A percentile compares a stretch with the other conserved stretches of the same genome.
Conservation (phyloP, 37 sponge, comb jelly and placozoan species). For the Chondrosia reniformis region DNA sequence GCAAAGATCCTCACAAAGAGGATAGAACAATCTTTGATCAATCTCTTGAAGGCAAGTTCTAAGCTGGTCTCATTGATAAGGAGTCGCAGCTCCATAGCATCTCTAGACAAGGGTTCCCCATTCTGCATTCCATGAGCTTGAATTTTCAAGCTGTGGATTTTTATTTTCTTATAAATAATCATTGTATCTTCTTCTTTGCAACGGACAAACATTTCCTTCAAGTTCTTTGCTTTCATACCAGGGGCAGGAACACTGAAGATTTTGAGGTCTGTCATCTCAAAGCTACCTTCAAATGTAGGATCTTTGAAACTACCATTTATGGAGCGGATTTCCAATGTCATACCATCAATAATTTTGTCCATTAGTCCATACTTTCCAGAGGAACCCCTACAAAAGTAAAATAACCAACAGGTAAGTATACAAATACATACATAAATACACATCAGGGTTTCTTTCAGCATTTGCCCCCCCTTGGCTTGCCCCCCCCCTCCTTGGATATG, state of each 20-base stretch:
- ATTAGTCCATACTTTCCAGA: conserved; percentile 70
- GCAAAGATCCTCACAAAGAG: conserved; percentile 37
- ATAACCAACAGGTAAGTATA: neutral
- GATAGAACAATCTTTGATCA: conserved; percentile 46
- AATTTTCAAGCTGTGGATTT: conserved; percentile 45
- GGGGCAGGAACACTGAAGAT: conserved; percentile 57
- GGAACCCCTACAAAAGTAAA: conserved; percentile 28
- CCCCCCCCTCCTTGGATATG: too few species aligned
- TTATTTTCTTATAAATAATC: conserved; percentile 61
- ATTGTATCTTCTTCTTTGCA: conserved; percentile 55
- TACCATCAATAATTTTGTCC: conserved; percentile 82
- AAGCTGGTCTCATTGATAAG: conserved; percentile 38
- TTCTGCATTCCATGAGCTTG: conserved; percentile 30
- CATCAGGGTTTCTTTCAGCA: too few species aligned
- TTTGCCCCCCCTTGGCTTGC: too few species aligned
- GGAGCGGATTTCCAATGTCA: conserved; percentile 65
- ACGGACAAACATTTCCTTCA: conserved; percentile 23
- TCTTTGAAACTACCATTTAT: conserved; percentile 49
- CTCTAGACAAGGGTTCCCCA: neutral
- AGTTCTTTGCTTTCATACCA: conserved; percentile 22
- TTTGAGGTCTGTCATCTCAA: conserved; percentile 55
- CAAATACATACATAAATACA: conserved; percentile 18
- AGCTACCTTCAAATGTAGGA: conserved; percentile 46
- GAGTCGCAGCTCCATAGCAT: conserved; percentile 27
- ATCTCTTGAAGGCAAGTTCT: conserved; percentile 45